Evolutionary conservation across 2,888 invertebrate species (phyloP), one percentile per base, ranked within the genome.

Genomic region (Aphrophora alni): DNA sequence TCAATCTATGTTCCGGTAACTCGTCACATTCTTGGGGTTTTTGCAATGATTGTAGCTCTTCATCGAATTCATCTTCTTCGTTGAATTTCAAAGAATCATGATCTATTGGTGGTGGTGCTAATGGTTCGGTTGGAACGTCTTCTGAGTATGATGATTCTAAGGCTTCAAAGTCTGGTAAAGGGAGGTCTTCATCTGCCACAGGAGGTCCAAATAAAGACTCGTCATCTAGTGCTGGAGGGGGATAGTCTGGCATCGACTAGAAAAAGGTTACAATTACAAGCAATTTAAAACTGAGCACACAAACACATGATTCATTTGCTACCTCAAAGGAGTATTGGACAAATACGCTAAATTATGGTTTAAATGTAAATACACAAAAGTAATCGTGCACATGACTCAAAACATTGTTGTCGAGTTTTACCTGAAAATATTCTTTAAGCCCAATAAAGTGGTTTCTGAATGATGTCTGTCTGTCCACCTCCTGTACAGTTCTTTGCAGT

Each of bases 131-230:
- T 68, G 83, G 82, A 8, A 83, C 68, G 51, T 84, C 84, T 51
- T 84, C 84, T 26, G 83, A 83, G 72, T 82, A 82, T 12, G 84
- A 84, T n/a, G 84, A 84, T 77, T 84, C 83, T 70, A 84, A 78
- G 12, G 82, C 80, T 69, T 83, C 83, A 44, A 83, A 80, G 76
- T 83, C 83, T 3, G 83, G 83, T 12, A 81, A 81, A 0, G 83
- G 83, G 1, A 83, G 75, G 44, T 84, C 84, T 25, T 83, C 83
- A 75, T 81, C 81, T 27, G 75, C 77, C 33, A 59, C 74, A 24
- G 70, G 28, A 24, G 77, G 77, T 4, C 73, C 73, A 38, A 73
- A 73, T 0, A 80, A 69, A 28, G 38, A 78, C 12, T 81, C 81
- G 28, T 81, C 81, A 70, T 80, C 80, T 51, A 51, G 26, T 27